Evolutionary conservation across 2,113 vertebrate species (phyloP).

Genomic region (Butorides virescens): DNA sequence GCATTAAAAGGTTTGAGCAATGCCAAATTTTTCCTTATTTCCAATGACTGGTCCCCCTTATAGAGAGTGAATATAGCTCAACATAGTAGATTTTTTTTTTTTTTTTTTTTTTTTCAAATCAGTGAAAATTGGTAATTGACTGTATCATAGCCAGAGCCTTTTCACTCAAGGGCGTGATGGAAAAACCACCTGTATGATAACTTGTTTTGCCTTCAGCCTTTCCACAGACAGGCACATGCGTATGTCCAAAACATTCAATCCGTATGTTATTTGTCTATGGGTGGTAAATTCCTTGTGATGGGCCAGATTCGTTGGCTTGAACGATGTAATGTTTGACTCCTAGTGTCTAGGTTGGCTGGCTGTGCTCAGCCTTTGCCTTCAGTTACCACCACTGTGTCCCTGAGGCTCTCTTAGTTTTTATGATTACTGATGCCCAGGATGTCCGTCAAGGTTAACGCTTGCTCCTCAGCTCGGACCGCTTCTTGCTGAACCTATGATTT

Average conservation of each 20-base stretch:
- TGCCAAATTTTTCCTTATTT: background rate
- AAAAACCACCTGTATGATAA: background rate
- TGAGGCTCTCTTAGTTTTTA: rapidly evolving
- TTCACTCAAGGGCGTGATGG: background rate
- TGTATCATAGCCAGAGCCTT: background rate
- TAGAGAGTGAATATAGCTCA: background rate
- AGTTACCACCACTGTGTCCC: background rate
- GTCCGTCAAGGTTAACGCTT: background rate
- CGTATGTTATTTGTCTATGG: no score
- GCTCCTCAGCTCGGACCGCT: background rate
- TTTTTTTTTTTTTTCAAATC: background rate
- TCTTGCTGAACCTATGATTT: background rate
- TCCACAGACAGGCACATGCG: rapidly evolving
- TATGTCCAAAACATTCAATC: background rate
- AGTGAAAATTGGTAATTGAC: background rate
- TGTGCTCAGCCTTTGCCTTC: background rate
- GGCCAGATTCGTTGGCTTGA: background rate
- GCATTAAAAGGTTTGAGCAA: background rate
- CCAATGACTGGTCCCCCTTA: background rate
- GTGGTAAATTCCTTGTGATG: background rate
- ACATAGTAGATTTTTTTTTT: background rate
- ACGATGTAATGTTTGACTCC: background rate
- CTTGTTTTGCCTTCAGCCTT: background rate
- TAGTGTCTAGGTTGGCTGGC: background rate
- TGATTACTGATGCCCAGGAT: background rate